Evolutionary conservation across 2,113 vertebrate species (phyloP), one percentile per base, ranked within the genome.

Genomic region (Speoplatyrhinus poulsoni): DNA sequence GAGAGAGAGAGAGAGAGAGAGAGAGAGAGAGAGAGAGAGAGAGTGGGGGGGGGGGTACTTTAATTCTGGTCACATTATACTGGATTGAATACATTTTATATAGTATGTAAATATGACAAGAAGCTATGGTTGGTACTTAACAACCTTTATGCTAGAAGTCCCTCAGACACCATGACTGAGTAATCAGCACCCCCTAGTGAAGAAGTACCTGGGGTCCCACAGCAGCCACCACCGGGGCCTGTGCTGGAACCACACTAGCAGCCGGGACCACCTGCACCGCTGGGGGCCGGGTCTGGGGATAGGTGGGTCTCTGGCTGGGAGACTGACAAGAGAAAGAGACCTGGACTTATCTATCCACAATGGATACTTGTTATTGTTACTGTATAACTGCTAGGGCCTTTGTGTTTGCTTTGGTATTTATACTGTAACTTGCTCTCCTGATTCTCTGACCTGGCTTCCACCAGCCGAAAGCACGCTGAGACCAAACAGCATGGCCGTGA

Each of bases 401-500:
- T 41, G 36, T 41, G 36, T 41, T 41, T 41, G 1, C 36, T 41
- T 41, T 41, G 36, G 4, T 8, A 2, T 26, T 26, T 3, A 26
- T 26, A 26, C 26, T 26, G 26, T 26, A 26, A 26, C 36, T 41
- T 41, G 4, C 7, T 41, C 36, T 41, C 36, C 36, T 7, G 5
- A 6, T 41, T 41, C 36, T 41, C 36, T 41, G 36, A 92, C 93
- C 89, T 90, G 88, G 15, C 70, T 50, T 46, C 87, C 88, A 16
- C 86, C 85, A 62, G 89, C 89, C 62, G 90, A 89, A 3, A 93
- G 72, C 6, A 92, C 91, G 12, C 84, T 93, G 60, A 93, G 91
- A 50, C 92, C 93, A 53, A 91, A 93, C 63, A 93, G 76, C 87
- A 93, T 92, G 67, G 82, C 85, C 0, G 90, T 90, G 76, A 93